Base-by-base conservation (phyloP, 2,888 invertebrate species). In the Microplitis manilae region DNA sequence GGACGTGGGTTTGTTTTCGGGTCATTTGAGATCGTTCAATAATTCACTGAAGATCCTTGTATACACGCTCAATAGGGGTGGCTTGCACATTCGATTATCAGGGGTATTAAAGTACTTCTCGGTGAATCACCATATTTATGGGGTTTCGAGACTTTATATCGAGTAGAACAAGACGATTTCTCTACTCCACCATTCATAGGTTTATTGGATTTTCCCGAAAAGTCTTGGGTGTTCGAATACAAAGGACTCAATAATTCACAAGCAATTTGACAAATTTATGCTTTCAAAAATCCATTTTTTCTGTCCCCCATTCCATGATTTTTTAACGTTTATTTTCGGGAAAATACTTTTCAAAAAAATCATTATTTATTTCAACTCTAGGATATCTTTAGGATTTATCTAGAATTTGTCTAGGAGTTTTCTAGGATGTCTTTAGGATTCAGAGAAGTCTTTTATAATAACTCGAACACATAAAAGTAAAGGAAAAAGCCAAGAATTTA, bases 21-120 rank as follows among this genome's bases (percentile, higher is more conserved):
- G 64, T 79, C 80, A 80, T 81, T 82, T 80, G 79, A 80, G 78
- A 80, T 79, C 79, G 80, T 80, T 82, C 79, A 80, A 82, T 82
- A 81, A 82, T 81, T 81, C 79, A 80, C 79, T 15, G 74, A 13
- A 40, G 64, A 72, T 68, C 75, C 68, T 50, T 39, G 61, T 73
- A 65, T 68, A 60, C 64, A 70, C 59, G 38, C 75, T 50, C 50
- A 50, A 50, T 50, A 41, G 39, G 30, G 69, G 41, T 69, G 39
- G 67, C 71, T 50, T 77, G 74, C 74, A 68, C 71, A 41, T 65
- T 67, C 71, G 74, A 77, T 77, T 77, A 77, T 75, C 68, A 69
- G 30, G 69, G 74, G 74, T 77, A 77, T 77, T 77, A 77, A 75
- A 77, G 67, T 77, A 71, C 71, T 77, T 74, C 74, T 60, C 65